A percentile compares a stretch with the other conserved stretches of the same genome.
These are phyloP conservation scores for Meloidogyne floridensis DNA, from an alignment of 1,140 invertebrate genomes.

Conservation along the genomic window DNA sequence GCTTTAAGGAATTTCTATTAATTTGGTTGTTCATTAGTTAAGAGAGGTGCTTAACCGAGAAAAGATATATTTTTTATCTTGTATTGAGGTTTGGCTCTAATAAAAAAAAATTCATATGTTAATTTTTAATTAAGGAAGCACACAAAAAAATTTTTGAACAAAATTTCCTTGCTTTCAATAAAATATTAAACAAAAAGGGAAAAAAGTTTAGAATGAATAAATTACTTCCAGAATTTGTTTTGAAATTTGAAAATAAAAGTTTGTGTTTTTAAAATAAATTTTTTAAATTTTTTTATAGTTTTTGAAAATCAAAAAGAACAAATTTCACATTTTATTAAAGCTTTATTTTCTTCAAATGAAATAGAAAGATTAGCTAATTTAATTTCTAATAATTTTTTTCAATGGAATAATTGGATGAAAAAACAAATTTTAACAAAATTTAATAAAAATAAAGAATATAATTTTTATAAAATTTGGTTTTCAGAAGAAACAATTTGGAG, in stretches of 20 bases:
- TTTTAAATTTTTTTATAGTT: background rate
- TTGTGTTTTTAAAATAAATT: background rate
- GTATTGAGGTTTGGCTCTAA: no score
- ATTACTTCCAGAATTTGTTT: background rate
- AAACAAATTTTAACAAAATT: background rate
- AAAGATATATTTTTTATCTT: no score
- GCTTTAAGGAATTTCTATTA: no score
- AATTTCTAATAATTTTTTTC: background rate
- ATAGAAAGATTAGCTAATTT: constrained; percentile 9
- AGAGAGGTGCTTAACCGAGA: no score
- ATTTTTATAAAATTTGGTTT: background rate
- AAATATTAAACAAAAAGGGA: background rate
- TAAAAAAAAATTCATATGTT: no score
- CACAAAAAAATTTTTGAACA: background rate
- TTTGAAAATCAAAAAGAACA: background rate
- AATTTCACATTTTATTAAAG: background rate
- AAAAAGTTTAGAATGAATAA: background rate
- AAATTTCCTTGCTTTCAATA: background rate
- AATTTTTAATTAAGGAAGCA: background rate
- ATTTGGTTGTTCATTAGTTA: no score
- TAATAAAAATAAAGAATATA: background rate
- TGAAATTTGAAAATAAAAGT: background rate
- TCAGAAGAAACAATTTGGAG: background rate
- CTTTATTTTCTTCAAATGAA: background rate
- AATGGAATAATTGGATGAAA: constrained; percentile 1